These are phyloP conservation scores for Megaleporinus macrocephalus DNA, from an alignment of 2,113 vertebrate species.

Conservation along the genomic window DNA sequence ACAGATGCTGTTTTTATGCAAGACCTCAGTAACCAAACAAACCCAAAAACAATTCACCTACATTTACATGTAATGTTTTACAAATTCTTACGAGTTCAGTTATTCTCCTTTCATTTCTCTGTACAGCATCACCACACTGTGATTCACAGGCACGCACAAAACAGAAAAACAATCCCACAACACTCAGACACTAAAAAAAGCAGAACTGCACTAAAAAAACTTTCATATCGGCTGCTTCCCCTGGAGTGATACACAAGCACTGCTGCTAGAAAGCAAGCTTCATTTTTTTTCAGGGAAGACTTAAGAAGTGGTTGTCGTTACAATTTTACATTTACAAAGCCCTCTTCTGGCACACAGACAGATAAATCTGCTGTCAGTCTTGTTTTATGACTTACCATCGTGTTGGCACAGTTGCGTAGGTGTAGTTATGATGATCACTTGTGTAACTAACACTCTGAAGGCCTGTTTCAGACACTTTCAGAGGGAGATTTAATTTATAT, in stretches of 20 bases:
- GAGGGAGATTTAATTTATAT: too few relatives aligned
- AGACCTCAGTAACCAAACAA: too few relatives aligned
- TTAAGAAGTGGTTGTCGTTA: background rate
- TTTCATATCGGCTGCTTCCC: background rate
- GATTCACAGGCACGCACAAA: background rate
- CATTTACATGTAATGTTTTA: too few relatives aligned
- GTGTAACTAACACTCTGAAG: too few relatives aligned
- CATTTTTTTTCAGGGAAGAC: background rate
- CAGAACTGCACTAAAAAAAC: background rate
- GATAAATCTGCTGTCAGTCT: background rate
- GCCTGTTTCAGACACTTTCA: too few relatives aligned
- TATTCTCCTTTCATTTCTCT: background rate
- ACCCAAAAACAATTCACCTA: too few relatives aligned
- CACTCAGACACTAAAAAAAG: too few relatives aligned
- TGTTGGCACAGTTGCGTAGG: background rate
- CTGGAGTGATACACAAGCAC: background rate
- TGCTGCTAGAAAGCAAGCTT: background rate
- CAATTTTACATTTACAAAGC: background rate
- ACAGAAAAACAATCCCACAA: too few relatives aligned
- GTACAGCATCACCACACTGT: background rate
- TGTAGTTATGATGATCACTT: too few relatives aligned
- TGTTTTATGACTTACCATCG: constrained; percentile 1
- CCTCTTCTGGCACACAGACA: background rate
- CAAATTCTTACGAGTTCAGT: too few relatives aligned
- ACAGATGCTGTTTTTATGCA: too few relatives aligned